These are phyloP conservation scores for Petrolisthes manimaculis DNA, from an alignment of 2,888 invertebrate genomes.

Conservation along the genomic window DNA sequence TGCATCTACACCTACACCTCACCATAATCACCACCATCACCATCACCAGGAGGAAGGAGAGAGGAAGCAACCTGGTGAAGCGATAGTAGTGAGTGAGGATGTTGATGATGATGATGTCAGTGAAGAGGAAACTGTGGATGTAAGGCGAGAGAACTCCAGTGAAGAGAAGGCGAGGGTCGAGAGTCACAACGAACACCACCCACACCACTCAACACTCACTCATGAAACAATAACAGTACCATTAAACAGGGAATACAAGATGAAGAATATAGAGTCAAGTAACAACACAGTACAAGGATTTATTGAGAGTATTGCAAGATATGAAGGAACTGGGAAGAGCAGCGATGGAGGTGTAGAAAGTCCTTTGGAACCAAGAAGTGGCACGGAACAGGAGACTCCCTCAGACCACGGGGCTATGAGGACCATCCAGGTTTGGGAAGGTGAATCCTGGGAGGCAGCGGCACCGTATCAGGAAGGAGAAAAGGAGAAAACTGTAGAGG, in stretches of 20 bases:
- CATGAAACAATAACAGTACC: neutral
- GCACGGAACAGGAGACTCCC: too few species aligned
- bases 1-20: neutral
- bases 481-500: neutral
- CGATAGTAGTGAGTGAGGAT: neutral
- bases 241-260: neutral
- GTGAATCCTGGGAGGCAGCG: neutral
- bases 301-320: neutral
- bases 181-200: neutral
- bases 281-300: neutral
- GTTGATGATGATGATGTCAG: neutral
- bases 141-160: neutral
- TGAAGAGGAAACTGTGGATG: neutral
- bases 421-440: neutral
- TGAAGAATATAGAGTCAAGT: neutral
- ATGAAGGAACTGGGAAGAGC: neutral
- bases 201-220: neutral
- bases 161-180: neutral
- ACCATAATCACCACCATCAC: neutral
- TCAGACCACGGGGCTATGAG: neutral
- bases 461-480: neutral
- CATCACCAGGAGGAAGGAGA: neutral
- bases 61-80: neutral
- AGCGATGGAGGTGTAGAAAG: neutral
- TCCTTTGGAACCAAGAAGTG: neutral